Conservation (phyloP, 2,797 vertebrate species). For the Austrolebias charrua region DNA sequence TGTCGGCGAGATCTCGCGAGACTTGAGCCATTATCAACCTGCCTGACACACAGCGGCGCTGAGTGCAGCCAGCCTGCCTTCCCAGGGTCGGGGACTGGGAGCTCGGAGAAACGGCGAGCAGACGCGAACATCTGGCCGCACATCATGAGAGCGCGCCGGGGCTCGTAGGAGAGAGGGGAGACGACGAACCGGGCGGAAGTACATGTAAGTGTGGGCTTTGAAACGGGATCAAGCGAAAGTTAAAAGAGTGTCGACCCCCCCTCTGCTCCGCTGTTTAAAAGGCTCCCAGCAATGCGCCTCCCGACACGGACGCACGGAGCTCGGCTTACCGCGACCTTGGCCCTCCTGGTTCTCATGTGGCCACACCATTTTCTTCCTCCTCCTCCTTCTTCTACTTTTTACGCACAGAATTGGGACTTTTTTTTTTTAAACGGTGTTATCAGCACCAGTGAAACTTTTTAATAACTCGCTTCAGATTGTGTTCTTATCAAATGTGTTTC, state of each 20-base stretch:
- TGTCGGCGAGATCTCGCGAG: conserved; percentile 85
- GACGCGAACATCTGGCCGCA: conserved; percentile 82
- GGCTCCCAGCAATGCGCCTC: conserved; percentile 69
- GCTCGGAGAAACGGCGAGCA: conserved; percentile 76
- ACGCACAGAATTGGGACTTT: neutral
- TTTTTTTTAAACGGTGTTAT: neutral
- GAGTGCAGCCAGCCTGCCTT: conserved; percentile 65
- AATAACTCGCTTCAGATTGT: conserved; percentile 1
- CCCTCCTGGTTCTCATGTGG: no score
- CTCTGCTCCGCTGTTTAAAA: conserved; percentile 76
- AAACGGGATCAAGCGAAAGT: conserved; percentile 71
- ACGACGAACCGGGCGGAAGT: conserved; percentile 51
- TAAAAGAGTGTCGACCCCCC: conserved; percentile 55
- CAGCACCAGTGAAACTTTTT: conserved; percentile 44
- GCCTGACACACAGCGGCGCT: conserved; percentile 83
- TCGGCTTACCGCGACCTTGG: conserved; percentile 38
- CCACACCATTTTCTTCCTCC: no score
- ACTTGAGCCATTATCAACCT: conserved; percentile 88
- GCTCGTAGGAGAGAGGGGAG: conserved; percentile 49
- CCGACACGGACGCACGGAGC: conserved; percentile 66
- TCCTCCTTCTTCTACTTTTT: neutral
- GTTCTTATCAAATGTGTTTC: neutral
- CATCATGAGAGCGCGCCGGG: conserved; percentile 78
- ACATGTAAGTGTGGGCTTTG: conserved; percentile 70
- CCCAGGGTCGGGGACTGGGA: conserved; percentile 75